Evolutionary conservation across 1,140 invertebrate genomes (phyloP).

Genomic region (Ceratoteleas bidentatus): DNA sequence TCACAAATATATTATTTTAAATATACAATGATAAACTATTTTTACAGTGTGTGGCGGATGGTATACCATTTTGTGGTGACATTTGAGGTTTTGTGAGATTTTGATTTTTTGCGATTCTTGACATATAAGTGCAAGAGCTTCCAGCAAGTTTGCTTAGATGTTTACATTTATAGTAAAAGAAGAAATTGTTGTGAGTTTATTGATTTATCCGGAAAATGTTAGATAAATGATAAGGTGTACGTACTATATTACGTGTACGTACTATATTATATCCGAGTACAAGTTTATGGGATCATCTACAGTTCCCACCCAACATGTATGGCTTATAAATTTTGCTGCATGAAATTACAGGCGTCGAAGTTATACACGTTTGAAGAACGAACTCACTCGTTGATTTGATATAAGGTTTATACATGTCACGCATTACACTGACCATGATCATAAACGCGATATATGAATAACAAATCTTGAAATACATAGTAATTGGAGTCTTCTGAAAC

Average conservation of each 20-base stretch:
- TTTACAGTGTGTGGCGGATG: too few species aligned
- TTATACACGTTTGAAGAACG: conserved; percentile 16
- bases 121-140: too few species aligned
- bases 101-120: too few species aligned
- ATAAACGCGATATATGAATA: conserved; percentile 40
- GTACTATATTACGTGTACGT: conserved; percentile 31
- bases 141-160: too few species aligned
- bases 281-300: conserved; percentile 32
- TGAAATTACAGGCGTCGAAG: conserved; percentile 13
- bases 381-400: conserved; percentile 31
- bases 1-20: too few species aligned
- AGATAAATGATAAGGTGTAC: conserved; percentile 37
- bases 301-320: conserved; percentile 15
- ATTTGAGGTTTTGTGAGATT: too few species aligned
- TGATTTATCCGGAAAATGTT: conserved; percentile 22
- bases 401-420: conserved; percentile 33
- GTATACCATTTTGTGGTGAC: too few species aligned
- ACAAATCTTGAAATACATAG: conserved; percentile 28
- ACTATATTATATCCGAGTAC: conserved; percentile 23
- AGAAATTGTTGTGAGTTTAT: too few species aligned
- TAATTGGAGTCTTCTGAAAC: conserved; percentile 26
- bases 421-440: conserved; percentile 26
- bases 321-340: conserved; percentile 35
- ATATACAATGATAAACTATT: too few species aligned
- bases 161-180: too few species aligned